Conservation (phyloP, 35 echinoderm and acorn worm genomes). For the Apostichopus japonicus region DNA sequence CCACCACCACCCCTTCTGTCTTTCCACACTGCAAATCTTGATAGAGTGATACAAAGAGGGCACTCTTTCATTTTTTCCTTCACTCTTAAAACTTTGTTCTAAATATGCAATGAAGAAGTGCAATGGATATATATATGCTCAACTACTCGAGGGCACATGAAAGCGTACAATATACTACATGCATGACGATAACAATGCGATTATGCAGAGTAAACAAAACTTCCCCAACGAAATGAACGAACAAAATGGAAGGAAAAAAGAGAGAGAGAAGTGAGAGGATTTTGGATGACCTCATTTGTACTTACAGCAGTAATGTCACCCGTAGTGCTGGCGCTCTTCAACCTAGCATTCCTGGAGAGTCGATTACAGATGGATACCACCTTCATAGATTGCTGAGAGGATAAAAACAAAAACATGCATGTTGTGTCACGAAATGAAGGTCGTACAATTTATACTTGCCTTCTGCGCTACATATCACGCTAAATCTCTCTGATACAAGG, state of each 20-base stretch:
- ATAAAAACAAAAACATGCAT: conserved; percentile 1
- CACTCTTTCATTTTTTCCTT: too few relatives aligned
- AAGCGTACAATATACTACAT: neutral
- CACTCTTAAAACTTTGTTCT: too few relatives aligned
- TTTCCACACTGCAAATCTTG: too few relatives aligned
- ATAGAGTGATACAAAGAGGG: too few relatives aligned
- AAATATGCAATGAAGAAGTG: conserved; percentile 7
- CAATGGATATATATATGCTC: neutral
- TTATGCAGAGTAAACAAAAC: neutral
- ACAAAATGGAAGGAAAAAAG: neutral
- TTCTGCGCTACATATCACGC: too few relatives aligned
- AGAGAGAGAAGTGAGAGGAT: neutral
- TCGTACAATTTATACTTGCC: too few relatives aligned
- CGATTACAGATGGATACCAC: conserved; percentile 93
- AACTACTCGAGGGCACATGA: neutral
- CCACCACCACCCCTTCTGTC: too few relatives aligned
- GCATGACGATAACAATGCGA: neutral
- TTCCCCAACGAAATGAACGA: neutral
- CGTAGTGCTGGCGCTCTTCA: conserved; percentile 80
- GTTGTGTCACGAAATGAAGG: too few relatives aligned
- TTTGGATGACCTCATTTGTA: neutral
- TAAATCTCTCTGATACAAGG: too few relatives aligned
- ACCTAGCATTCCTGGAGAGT: conserved; percentile 82
- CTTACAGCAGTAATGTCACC: conserved; percentile 81
- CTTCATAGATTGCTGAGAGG: conserved; percentile 92